Evolutionary conservation across 1,140 invertebrate genomes (phyloP).

Genomic region (Brachionus sp.): DNA sequence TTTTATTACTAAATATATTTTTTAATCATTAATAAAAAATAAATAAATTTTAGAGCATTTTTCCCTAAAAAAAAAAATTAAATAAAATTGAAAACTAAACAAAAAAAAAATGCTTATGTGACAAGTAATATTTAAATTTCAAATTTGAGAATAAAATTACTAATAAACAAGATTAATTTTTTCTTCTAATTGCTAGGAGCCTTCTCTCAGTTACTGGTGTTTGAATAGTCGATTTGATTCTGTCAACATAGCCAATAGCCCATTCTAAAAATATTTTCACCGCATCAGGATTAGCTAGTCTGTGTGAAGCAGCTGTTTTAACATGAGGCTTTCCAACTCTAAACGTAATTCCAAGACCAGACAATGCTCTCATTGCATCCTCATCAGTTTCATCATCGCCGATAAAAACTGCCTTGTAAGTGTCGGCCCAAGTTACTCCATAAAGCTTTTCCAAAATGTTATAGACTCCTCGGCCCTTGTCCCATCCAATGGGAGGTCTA

Average conservation of each 20-base stretch:
- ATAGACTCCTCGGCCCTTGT: conserved; percentile 79
- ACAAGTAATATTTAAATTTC: not conserved
- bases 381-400: conserved; percentile 85
- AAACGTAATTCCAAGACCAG: conserved; percentile 78
- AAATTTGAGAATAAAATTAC: not conserved
- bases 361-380: conserved; percentile 77
- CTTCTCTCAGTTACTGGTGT: not conserved
- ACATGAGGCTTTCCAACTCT: conserved; percentile 62
- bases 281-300: conserved; percentile 21
- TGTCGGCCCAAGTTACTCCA: conserved; percentile 82
- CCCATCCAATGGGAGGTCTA: conserved; percentile 81
- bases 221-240: not conserved
- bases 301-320: conserved; percentile 28
- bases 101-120: not conserved
- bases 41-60: not conserved
- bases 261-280: conserved; percentile 39
- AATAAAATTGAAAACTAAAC: not conserved
- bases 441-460: conserved; percentile 82
- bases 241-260: conserved; percentile 23
- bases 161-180: not conserved
- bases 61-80: not conserved
- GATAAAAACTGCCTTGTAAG: conserved; percentile 81
- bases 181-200: not conserved
- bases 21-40: not conserved
- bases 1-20: not conserved